phyloP scores from a whole-genome alignment of 2,113 vertebrate genomes.

The Hyaena hyaena region DNA sequence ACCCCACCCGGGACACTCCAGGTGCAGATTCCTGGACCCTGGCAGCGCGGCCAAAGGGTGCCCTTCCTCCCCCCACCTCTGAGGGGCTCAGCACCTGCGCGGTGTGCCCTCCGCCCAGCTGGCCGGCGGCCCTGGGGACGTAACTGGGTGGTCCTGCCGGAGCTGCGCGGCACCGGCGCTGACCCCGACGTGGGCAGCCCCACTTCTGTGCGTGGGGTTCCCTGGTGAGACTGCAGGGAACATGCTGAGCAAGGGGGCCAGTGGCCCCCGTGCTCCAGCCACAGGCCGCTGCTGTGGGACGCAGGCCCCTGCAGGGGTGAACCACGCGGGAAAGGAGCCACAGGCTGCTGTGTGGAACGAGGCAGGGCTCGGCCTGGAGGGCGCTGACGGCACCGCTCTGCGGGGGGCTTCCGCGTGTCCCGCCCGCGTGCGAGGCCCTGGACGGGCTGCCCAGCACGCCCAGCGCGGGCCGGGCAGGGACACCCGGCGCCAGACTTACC shows the following conservation, averaged over 20 bases:
- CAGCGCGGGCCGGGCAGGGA: accelerated
- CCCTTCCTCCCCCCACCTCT: accelerated
- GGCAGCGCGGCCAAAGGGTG: background rate
- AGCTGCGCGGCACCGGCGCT: background rate
- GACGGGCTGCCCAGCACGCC: accelerated
- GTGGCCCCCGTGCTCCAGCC: background rate
- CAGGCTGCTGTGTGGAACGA: accelerated
- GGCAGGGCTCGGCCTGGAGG: background rate
- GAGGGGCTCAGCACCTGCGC: background rate
- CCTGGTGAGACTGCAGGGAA: background rate
- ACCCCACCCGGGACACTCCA: background rate
- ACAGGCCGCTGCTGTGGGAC: accelerated
- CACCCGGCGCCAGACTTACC: background rate
- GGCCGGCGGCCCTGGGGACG: background rate
- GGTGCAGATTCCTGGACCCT: background rate
- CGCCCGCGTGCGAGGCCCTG: accelerated
- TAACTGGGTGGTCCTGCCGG: background rate
- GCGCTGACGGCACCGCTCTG: background rate
- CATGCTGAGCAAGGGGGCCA: background rate
- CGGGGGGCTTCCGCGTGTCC: background rate
- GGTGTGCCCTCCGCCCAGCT: background rate
- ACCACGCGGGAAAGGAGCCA: accelerated
- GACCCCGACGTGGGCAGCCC: background rate
- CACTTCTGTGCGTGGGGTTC: accelerated
- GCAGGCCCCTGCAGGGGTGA: background rate